Evolutionary conservation across 2,113 vertebrate species (phyloP), one percentile per base, ranked within the genome.

Genomic region (Deroptyus accipitrinus): DNA sequence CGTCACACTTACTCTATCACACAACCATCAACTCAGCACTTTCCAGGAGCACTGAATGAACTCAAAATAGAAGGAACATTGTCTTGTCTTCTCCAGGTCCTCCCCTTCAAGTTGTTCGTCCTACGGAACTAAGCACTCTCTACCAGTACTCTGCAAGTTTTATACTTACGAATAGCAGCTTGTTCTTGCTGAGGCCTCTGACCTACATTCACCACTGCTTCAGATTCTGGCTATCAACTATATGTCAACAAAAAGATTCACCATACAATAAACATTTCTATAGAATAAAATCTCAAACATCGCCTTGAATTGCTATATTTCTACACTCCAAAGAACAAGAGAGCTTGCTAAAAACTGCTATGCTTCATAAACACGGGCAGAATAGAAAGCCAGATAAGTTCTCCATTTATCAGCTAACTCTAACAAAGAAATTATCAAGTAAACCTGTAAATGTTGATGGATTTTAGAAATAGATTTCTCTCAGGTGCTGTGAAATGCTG

Each of bases 391-490:
- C 22, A 92, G 3, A 0, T 7, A 74, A 80, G 8, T 68, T 67
- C 52, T 82, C n/a, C 5, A 68, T 55, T 66, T 91, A 78, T 89
- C 48, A 88, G 41, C 48, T 83, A 83, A 75, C 17, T 91, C 74
- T 83, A 88, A 86, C 23, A 87, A 57, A 94, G n/a, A 66, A 62
- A 83, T 83, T 51, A 81, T 39, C 72, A 88, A 87, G 83, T 54
- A 87, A 92, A 90, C 15, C 23, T 52, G 27, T 66, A 75, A 70
- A 75, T 3, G 1, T 41, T 82, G 52, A 96, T 69, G 23, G 70
- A 87, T 87, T 96, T 95, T 62, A 72, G 74, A 85, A 86, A 33
- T 1, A 75, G 49, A 77, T 88, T 92, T 83, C 80, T 79, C 75
- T 54, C 48, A 55, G 77, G 46, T 77, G n/a, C 39, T 66, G 22